Conservation (phyloP, 2,113 vertebrate species). For the Gasterosteus aculeatus region DNA sequence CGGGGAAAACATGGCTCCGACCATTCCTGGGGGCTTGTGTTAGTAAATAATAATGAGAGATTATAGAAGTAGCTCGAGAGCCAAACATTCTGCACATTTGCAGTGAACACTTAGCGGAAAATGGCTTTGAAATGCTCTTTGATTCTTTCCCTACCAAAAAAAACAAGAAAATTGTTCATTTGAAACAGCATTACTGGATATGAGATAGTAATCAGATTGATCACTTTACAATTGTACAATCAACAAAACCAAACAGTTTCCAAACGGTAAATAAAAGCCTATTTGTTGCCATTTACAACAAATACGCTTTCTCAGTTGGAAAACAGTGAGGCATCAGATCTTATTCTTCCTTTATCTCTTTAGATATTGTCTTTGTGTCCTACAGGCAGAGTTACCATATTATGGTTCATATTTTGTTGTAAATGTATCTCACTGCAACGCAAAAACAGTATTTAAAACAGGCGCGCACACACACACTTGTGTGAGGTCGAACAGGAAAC, state of each 20-base stretch:
- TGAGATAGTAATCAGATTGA: not conserved
- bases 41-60: not conserved
- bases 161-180: not conserved
- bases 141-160: not conserved
- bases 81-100: not conserved
- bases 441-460: not conserved
- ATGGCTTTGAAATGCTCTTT: constrained; percentile 3
- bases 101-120: not conserved
- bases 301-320: not conserved
- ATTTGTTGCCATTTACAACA: not conserved
- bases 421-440: not conserved
- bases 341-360: not conserved
- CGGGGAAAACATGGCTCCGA: not conserved
- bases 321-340: not conserved
- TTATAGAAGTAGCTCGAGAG: constrained; percentile 5
- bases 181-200: not conserved
- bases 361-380: not conserved
- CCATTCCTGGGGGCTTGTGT: not conserved
- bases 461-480: not conserved
- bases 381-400: not conserved
- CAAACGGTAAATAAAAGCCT: not conserved
- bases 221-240: not conserved
- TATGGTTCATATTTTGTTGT: not conserved
- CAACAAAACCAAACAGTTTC: not conserved
- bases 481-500: constrained; percentile 31